Base-by-base conservation (phyloP, 1,140 invertebrate genomes). In the Formica exsecta region DNA sequence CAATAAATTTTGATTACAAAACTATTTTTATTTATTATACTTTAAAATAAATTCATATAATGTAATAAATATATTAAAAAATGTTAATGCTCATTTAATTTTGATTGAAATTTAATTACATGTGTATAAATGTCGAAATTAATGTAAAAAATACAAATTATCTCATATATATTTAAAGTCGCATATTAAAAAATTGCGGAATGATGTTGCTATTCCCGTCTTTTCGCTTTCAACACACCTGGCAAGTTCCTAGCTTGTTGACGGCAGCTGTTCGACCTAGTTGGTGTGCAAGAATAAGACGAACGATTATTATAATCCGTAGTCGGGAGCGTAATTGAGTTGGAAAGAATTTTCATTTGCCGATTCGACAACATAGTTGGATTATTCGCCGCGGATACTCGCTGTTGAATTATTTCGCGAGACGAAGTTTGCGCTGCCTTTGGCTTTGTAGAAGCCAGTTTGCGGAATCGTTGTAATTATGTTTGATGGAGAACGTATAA, bases 301-400 rank as follows among this genome's bases (percentile, higher is more conserved):
- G 6, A 25, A 80, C 76, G 64, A 80, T 80, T 80, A 80, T 80
- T 68, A 54, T 80, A 80, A 80, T 80, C 64, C 32, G 29, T 41
- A 41, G 65, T 79, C 61, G 29, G n/a, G 19, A 66, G 13, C 29
- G 29, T 66, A 68, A 68, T 80, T 80, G 44, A 80, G 76, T 68
- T 68, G 62, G 7, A 68, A 80, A 80, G 62, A 80, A 80, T 68
- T 80, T 68, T 68, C 76, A 80, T 80, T 68, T 68, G 76, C 25
- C 41, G 76, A 80, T 68, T 80, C 76, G 64, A 80, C 62, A 79
- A 80, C 64, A 80, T 80, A 80, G 76, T 68, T 68, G 65, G 44
- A 51, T 57, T 80, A 80, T 64, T 64, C 25, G 38, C 76, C n/a
- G 44, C n/a, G 32, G n/a, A 38, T 51, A 51, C 76, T 51, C 16